phyloP scores from a whole-genome alignment of 2,888 invertebrate species.

The Bruchidius siliquastri region DNA sequence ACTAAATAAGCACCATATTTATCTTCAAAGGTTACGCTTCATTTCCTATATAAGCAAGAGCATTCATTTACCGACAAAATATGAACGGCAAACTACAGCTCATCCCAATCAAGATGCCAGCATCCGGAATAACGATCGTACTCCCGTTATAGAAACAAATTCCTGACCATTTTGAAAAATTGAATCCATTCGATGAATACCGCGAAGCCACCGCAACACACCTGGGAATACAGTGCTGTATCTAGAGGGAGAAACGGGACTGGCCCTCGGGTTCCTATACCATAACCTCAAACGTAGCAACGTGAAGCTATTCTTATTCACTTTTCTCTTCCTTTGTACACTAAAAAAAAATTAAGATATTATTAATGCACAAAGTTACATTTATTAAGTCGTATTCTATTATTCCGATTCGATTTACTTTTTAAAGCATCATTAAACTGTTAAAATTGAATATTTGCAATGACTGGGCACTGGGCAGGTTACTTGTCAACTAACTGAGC shows the following conservation, averaged over 20 bases:
- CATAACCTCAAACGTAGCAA: too few species aligned
- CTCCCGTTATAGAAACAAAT: not conserved
- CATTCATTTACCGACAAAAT: not conserved
- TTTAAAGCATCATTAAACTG: too few species aligned
- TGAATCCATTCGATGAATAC: not conserved
- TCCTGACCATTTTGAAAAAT: not conserved
- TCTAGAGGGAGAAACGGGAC: not conserved
- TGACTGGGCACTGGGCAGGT: too few species aligned
- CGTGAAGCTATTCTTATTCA: too few species aligned
- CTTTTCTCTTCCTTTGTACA: too few species aligned
- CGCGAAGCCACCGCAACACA: not conserved
- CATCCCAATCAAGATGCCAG: not conserved
- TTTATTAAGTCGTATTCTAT: too few species aligned
- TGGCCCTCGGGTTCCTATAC: too few species aligned
- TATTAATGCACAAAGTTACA: too few species aligned
- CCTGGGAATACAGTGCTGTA: not conserved
- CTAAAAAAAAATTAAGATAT: too few species aligned
- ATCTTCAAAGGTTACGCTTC: not conserved
- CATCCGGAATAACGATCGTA: not conserved
- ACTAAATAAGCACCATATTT: not conserved
- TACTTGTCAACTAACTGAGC: too few species aligned
- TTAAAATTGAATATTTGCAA: too few species aligned
- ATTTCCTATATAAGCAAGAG: not conserved
- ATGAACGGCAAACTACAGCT: not conserved
- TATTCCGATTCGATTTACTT: too few species aligned